Conservation (phyloP, 53 echinoderm and acorn worm species). For the Glandiceps talaboti region DNA sequence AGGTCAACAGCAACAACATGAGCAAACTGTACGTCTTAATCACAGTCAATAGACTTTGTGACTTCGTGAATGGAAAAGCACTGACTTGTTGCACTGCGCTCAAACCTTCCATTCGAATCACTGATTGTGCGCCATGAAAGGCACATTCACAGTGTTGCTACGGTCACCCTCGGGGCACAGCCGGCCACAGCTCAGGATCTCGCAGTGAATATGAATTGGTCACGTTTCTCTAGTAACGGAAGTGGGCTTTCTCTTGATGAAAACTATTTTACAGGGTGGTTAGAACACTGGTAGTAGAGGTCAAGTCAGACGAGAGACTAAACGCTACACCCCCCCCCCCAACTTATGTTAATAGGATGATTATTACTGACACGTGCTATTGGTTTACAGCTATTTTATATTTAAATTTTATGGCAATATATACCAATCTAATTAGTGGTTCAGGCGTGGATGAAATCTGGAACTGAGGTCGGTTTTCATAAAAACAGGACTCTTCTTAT, state of each 20-base stretch:
- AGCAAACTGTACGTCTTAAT: neutral
- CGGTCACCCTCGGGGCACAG: neutral
- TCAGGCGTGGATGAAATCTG: no score
- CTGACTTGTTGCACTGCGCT: neutral
- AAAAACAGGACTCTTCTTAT: no score
- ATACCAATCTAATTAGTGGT: no score
- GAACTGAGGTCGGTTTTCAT: no score
- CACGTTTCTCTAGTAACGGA: neutral
- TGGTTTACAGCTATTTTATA: no score
- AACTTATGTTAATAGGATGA: no score
- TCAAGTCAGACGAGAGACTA: neutral
- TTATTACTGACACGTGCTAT: no score
- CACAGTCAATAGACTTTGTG: neutral
- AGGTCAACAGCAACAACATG: neutral
- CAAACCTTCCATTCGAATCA: neutral
- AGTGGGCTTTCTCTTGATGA: neutral
- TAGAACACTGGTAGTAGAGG: neutral
- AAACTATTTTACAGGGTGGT: neutral
- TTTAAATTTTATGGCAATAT: no score
- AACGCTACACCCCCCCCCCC: no score
- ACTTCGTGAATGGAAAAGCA: neutral
- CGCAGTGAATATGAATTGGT: neutral
- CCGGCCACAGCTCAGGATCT: neutral
- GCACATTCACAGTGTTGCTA: neutral
- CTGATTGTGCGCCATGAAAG: neutral